Evolutionary conservation across 2,113 vertebrate genomes (phyloP), one percentile per base, ranked within the genome.

Genomic region (Cepphus grylle): DNA sequence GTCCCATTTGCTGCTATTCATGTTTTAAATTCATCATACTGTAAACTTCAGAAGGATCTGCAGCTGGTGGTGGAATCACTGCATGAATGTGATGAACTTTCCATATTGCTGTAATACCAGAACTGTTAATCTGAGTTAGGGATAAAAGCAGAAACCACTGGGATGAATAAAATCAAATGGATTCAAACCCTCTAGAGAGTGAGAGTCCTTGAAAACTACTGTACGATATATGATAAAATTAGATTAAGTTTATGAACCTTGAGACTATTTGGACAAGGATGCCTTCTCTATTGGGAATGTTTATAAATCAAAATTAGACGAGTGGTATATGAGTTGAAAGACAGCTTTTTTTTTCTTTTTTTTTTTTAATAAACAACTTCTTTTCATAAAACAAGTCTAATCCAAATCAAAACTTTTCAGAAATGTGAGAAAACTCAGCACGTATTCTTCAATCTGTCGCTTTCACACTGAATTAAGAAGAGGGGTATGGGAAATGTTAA

Each of bases 91-190:
- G 69, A 86, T 91, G 65, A 81, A 85, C 50, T 91, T 96, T 85
- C 87, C 94, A 87, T 83, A 73, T 94, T 94, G 89, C 86, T 67
- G 1, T 65, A 74, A 65, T 58, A 69, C 73, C 93, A 91, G 50
- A 89, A 95, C 67, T 61, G 74, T 92, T 81, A 96, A 86, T 90
- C 90, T 74, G 76, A 86, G 43, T 90, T 89, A 91, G 62, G 63
- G 82, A 96, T 93, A 93, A 91, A 77, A 95, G 76, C 94, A 90
- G 85, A 95, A 88, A 72, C 94, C 74, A 87, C 23, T 65, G 86
- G 94, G 96, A 90, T 84, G 59, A 88, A 97, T 97, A 97, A 97
- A 97, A 94, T 88, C 85, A 85, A 96, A 93, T 85, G 50, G 62
- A 90, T 86, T 73, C 71, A 83, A 95, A 72, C 65, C 55, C 85